These are phyloP conservation scores for Trissoscelio sp. DNA, from an alignment of 2,888 invertebrate species.

Conservation along the genomic window DNA sequence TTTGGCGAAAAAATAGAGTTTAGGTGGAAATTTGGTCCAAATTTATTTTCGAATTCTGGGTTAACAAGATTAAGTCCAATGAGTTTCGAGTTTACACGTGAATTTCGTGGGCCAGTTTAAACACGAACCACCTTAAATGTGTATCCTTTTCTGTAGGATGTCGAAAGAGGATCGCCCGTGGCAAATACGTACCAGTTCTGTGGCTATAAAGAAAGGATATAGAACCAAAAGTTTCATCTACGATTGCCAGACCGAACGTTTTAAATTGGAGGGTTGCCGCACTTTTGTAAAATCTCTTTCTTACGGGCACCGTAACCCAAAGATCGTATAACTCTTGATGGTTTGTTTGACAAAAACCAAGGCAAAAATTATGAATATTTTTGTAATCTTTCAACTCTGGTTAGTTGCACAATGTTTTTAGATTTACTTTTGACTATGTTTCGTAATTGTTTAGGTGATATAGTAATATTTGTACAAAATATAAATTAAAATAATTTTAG, in stretches of 20 bases:
- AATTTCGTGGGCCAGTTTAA: constrained; percentile 42
- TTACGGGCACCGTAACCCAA: constrained; percentile 52
- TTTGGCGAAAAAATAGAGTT: background rate
- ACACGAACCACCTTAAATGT: constrained; percentile 24
- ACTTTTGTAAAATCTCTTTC: constrained; percentile 53
- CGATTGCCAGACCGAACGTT: constrained; percentile 51
- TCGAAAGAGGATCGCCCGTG: constrained; percentile 40
- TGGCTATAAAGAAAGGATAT: constrained; percentile 54
- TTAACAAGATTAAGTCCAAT: constrained; percentile 32
- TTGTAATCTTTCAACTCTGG: too few relatives aligned
- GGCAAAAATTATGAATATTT: too few relatives aligned
- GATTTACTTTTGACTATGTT: too few relatives aligned
- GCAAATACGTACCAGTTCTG: constrained; percentile 42
- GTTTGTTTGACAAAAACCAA: too few relatives aligned
- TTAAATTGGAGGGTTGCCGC: constrained; percentile 64
- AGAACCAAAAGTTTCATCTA: constrained; percentile 51
- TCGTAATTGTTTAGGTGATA: too few relatives aligned
- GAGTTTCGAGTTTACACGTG: constrained; percentile 39
- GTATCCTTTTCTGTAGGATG: constrained; percentile 22
- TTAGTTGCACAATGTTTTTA: too few relatives aligned
- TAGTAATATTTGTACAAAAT: too few relatives aligned
- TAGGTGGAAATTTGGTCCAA: constrained; percentile 5
- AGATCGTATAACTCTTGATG: constrained; percentile 50
- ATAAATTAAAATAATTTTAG: too few relatives aligned
- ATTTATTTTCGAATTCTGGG: constrained; percentile 18